Evolutionary conservation across 2,797 vertebrate species (phyloP).

Genomic region (Hippocampus kuda): DNA sequence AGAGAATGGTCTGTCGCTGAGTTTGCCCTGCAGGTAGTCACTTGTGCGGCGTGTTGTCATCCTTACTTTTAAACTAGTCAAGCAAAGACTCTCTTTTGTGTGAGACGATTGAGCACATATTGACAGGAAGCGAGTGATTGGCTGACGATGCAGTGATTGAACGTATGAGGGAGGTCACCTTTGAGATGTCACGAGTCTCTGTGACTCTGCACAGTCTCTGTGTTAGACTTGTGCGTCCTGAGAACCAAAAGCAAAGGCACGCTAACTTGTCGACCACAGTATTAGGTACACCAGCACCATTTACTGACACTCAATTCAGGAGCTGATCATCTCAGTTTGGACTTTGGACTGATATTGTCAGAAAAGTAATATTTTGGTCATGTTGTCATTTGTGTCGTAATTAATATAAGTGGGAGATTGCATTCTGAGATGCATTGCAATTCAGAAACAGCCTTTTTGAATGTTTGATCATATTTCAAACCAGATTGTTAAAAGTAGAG

Average conservation of each 20-base stretch:
- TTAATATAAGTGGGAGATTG: not conserved
- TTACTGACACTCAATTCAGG: not conserved
- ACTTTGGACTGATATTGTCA: no score
- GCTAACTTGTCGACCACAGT: not conserved
- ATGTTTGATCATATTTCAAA: no score
- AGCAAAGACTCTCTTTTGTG: slow-evolving; percentile 8
- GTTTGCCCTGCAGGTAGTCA: slow-evolving; percentile 21
- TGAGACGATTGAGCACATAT: slow-evolving; percentile 25
- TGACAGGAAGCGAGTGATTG: slow-evolving; percentile 17
- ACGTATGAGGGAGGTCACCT: slow-evolving; percentile 3
- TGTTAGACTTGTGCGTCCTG: not conserved
- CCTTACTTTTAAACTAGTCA: slow-evolving; percentile 13
- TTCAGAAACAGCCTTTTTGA: not conserved
- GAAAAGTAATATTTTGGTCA: not conserved
- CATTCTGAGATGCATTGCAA: not conserved
- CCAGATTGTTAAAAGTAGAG: no score
- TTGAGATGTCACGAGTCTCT: not conserved
- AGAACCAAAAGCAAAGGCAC: not conserved
- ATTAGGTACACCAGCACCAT: not conserved
- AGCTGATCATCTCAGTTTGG: no score
- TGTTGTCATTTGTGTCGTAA: not conserved
- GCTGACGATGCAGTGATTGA: slow-evolving; percentile 24
- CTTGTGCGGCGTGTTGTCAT: slow-evolving; percentile 22
- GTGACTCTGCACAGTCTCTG: not conserved
- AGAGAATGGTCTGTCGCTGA: slow-evolving; percentile 20